Conservation (phyloP, 2,888 invertebrate species). For the Chydorus sphaericus region DNA sequence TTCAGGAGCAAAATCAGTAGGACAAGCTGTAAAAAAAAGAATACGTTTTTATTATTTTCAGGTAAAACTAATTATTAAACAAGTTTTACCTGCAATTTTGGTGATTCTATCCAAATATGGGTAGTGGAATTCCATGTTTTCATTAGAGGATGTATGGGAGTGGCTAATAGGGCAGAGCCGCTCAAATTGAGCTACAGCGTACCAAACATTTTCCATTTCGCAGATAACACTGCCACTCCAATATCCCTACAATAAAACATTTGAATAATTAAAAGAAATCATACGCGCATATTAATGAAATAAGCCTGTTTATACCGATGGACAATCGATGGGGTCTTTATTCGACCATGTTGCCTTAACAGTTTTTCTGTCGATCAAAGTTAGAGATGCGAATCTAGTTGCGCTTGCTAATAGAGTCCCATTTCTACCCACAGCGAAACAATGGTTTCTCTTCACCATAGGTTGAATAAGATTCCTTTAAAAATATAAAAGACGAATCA, state of each 20-base stretch:
- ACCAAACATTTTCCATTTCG: constrained; percentile 48
- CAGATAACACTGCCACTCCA: constrained; percentile 58
- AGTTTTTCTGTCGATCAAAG: not conserved
- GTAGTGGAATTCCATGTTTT: too few species aligned
- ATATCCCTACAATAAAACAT: constrained; percentile 20
- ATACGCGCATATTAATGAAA: too few species aligned
- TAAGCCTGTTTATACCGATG: not conserved
- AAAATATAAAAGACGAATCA: too few species aligned
- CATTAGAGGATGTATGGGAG: too few species aligned
- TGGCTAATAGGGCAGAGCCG: constrained; percentile 38
- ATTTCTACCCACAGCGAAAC: constrained; percentile 46
- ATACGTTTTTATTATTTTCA: too few species aligned
- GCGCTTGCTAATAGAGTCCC: constrained; percentile 18
- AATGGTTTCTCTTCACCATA: constrained; percentile 25
- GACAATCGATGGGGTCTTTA: not conserved
- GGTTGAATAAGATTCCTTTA: not conserved
- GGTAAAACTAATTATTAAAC: too few species aligned
- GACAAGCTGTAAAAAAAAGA: too few species aligned
- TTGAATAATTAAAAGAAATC: too few species aligned
- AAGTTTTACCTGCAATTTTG: too few species aligned
- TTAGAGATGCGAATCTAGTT: not conserved
- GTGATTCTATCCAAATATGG: too few species aligned
- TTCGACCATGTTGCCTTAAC: not conserved
- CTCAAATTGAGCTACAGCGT: constrained; percentile 50
- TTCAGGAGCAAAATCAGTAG: too few species aligned